Conservation (phyloP, 2,888 invertebrate species). For the Cabera pusaria region DNA sequence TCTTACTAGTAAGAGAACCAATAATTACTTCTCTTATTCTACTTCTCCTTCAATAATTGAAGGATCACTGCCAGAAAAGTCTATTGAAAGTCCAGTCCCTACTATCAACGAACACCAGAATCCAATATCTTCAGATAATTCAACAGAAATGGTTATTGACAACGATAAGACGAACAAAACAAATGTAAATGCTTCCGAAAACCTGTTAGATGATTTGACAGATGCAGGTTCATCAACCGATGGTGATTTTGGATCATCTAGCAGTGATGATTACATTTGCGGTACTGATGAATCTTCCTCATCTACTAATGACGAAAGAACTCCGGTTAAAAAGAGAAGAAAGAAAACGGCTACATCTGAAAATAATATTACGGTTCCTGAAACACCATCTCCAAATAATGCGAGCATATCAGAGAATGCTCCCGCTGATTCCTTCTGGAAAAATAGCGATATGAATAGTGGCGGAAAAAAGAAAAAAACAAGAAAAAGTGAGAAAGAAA, state of each 20-base stretch:
- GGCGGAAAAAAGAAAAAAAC: too few relatives aligned
- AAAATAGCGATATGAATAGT: too few relatives aligned
- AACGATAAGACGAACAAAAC: slow-evolving; percentile 15
- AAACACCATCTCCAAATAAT: too few relatives aligned
- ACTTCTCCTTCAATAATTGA: too few relatives aligned
- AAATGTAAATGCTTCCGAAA: slow-evolving; percentile 14
- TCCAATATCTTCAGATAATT: slow-evolving; percentile 7
- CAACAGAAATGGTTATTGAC: slow-evolving; percentile 13
- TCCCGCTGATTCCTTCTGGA: too few relatives aligned
- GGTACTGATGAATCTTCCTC: slow-evolving; percentile 18
- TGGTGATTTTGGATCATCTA: slow-evolving; percentile 23
- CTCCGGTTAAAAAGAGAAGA: slow-evolving; percentile 12
- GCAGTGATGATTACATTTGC: slow-evolving; percentile 21
- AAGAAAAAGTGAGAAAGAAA: too few relatives aligned
- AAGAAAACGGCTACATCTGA: slow-evolving; percentile 14
- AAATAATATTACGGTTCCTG: too few relatives aligned
- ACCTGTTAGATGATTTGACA: slow-evolving; percentile 10
- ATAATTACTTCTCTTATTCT: too few relatives aligned
- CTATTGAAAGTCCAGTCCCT: slow-evolving; percentile 1
- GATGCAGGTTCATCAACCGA: slow-evolving; percentile 14
- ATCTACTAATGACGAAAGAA: slow-evolving; percentile 21
- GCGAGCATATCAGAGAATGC: too few relatives aligned
- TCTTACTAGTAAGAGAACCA: too few relatives aligned
- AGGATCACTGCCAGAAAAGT: slow-evolving; percentile 9
- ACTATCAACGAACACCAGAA: slow-evolving; percentile 9